These are phyloP conservation scores for Chrosomus eos DNA, from an alignment of 2,797 vertebrate species.

Conservation along the genomic window DNA sequence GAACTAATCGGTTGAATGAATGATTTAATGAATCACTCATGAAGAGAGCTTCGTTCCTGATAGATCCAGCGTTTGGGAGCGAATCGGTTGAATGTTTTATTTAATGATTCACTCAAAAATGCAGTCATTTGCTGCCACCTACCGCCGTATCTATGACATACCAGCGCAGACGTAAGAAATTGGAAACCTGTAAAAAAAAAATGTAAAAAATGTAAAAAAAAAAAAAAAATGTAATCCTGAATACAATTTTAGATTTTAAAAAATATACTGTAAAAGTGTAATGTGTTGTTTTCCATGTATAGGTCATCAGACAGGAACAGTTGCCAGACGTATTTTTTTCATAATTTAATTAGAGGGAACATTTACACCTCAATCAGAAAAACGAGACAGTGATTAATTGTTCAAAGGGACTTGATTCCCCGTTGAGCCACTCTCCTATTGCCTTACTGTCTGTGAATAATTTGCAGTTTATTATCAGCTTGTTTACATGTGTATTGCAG, in stretches of 20 bases:
- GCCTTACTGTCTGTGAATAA: constrained; percentile 70
- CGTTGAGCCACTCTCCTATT: constrained; percentile 52
- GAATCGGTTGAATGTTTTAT: background rate
- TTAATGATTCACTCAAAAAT: background rate
- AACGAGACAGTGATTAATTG: constrained; percentile 72
- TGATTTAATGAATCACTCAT: background rate
- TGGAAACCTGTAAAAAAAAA: no score
- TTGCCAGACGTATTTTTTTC: constrained; percentile 39
- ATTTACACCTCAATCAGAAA: constrained; percentile 66
- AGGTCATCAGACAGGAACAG: constrained; percentile 32
- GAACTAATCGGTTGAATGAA: background rate
- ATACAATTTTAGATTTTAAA: background rate
- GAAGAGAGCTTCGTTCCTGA: background rate
- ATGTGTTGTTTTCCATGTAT: background rate
- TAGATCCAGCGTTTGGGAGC: background rate
- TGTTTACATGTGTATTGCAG: constrained; percentile 49
- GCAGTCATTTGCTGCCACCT: background rate
- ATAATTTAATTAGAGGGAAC: constrained; percentile 52
- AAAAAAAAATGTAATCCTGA: background rate
- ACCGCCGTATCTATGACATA: background rate
- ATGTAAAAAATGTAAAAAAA: no score
- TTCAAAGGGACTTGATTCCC: constrained; percentile 66
- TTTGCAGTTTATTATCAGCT: constrained; percentile 66
- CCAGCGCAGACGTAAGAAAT: background rate
- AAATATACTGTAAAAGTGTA: background rate